A percentile compares a stretch with the other conserved stretches of the same genome.
Evolutionary conservation across 2,888 invertebrate genomes (phyloP).

Genomic region (Cetonia aurata): DNA sequence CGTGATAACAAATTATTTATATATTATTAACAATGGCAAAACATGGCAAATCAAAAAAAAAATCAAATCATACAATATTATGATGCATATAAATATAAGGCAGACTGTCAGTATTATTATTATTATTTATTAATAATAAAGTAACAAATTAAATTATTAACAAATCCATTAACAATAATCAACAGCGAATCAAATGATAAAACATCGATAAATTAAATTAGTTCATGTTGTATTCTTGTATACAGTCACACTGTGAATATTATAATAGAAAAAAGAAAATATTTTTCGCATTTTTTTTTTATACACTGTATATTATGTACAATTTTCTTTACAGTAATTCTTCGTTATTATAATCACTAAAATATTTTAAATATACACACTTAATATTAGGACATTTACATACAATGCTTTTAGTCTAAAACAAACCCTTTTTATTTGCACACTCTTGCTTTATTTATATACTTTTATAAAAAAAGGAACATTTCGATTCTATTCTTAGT

Average conservation of each 20-base stretch:
- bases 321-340: background rate
- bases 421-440: slow-evolving; percentile 34
- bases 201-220: slow-evolving; percentile 8
- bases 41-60: no score
- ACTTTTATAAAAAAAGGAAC: slow-evolving; percentile 44
- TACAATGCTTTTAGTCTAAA: slow-evolving; percentile 1
- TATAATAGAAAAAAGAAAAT: no score
- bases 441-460: slow-evolving; percentile 5
- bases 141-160: slow-evolving; percentile 30
- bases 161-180: slow-evolving; percentile 14
- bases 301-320: slow-evolving; percentile 10
- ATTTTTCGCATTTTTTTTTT: background rate
- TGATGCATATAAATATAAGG: background rate
- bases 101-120: background rate
- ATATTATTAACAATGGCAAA: no score
- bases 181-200: slow-evolving; percentile 1
- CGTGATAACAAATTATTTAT: no score
- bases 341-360: no score
- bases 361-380: no score
- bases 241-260: background rate
- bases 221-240: background rate
- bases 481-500: slow-evolving; percentile 28
- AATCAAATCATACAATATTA: background rate
- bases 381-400: slow-evolving; percentile 29
- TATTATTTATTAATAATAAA: slow-evolving; percentile 9